phyloP scores from a whole-genome alignment of 2,797 vertebrate genomes.

The Pterois miles region DNA sequence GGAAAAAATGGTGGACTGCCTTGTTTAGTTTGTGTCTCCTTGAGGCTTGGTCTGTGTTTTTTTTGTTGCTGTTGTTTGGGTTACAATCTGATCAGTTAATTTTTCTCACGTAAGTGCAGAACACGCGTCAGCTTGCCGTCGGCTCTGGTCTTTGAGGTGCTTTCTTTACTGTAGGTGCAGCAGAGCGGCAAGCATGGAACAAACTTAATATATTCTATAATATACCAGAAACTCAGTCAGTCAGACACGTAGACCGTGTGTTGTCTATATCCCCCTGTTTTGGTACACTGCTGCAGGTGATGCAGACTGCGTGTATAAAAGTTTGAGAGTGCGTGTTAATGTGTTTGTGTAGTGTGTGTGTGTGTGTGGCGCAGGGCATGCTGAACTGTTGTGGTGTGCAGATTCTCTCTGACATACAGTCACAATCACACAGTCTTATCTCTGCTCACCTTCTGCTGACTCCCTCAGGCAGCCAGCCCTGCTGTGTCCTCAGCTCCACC shows the following conservation, averaged over 20 bases:
- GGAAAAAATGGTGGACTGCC: not conserved
- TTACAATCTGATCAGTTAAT: not conserved
- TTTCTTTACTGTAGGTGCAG: conserved; percentile 2
- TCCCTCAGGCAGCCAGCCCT: conserved; percentile 78
- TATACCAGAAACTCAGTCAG: conserved; percentile 12
- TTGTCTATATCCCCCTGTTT: conserved; percentile 33
- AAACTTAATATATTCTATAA: conserved; percentile 4
- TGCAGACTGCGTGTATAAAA: conserved; percentile 46
- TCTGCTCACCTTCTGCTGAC: conserved; percentile 86
- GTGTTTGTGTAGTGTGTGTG: conserved; percentile 18
- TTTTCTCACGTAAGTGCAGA: not conserved
- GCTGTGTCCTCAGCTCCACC: conserved; percentile 74
- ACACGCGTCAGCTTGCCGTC: not conserved
- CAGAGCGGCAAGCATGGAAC: not conserved
- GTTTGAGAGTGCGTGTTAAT: conserved; percentile 18
- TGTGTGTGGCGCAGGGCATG: conserved; percentile 9
- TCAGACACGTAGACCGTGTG: not conserved
- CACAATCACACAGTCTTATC: conserved; percentile 83
- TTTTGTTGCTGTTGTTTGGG: not conserved
- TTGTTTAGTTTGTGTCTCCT: not conserved
- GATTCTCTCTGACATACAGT: conserved; percentile 80
- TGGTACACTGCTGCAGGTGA: conserved; percentile 51
- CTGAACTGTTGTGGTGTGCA: conserved; percentile 65
- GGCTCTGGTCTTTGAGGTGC: not conserved
- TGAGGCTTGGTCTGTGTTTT: not conserved